A percentile compares a stretch with the other conserved stretches of the same genome.
Conservation (phyloP, 2,797 vertebrate species). For the Triplophysa bombifrons region DNA sequence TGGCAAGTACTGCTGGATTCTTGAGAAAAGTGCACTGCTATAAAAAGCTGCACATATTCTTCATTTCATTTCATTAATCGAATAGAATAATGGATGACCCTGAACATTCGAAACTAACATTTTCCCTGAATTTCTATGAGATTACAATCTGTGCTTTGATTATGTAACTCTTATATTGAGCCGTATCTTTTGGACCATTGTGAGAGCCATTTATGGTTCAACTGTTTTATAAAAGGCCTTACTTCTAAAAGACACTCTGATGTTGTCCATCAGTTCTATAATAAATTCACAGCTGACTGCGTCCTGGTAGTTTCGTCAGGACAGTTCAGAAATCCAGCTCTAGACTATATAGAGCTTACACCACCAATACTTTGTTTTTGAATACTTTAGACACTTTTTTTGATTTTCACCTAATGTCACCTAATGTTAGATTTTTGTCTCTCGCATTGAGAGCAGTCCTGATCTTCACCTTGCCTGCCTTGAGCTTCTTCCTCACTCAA, state of each 20-base stretch:
- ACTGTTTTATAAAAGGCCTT: not conserved
- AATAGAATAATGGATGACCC: not conserved
- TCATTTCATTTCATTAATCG: not conserved
- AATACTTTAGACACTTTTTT: not conserved
- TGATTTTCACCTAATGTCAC: not conserved
- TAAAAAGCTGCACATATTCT: not conserved
- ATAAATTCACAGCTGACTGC: not conserved
- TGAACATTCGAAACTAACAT: not conserved
- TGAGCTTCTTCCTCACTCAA: not conserved
- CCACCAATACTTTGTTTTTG: not conserved
- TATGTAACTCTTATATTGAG: not conserved
- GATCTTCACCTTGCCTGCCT: conserved; percentile 16
- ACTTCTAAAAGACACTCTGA: not conserved
- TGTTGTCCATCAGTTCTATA: not conserved
- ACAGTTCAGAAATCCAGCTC: not conserved
- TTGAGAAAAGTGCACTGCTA: not conserved
- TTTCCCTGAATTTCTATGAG: not conserved
- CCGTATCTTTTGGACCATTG: not conserved
- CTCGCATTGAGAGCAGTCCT: not conserved
- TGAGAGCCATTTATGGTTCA: not conserved
- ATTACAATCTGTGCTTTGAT: not conserved
- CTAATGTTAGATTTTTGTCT: conserved; percentile 13
- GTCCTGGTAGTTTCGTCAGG: not conserved
- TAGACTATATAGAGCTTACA: not conserved
- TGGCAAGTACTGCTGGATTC: not conserved